These are phyloP conservation scores for Oreotragus oreotragus DNA, from an alignment of 2,113 vertebrate genomes.

Conservation along the genomic window DNA sequence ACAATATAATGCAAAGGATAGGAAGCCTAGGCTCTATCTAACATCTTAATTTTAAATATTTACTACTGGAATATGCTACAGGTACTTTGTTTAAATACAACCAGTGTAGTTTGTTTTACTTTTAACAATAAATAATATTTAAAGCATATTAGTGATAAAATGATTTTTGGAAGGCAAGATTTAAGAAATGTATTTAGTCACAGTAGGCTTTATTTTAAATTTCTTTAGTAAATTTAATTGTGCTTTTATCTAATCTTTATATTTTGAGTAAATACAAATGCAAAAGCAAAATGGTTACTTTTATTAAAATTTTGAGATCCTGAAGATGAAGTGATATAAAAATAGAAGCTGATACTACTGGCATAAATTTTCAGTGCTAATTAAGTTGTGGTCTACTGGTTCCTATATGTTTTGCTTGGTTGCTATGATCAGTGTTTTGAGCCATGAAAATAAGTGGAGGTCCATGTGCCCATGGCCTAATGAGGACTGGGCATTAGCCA, in stretches of 20 bases:
- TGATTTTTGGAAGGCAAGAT: neutral
- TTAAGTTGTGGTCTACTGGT: slow-evolving; percentile 48
- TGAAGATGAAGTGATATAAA: slow-evolving; percentile 34
- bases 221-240: neutral
- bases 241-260: neutral
- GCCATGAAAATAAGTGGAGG: slow-evolving; percentile 19
- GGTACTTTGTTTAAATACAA: neutral
- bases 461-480: slow-evolving; percentile 30
- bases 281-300: slow-evolving; percentile 10
- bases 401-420: slow-evolving; percentile 53
- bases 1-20: neutral
- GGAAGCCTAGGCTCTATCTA: neutral
- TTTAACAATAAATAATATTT: neutral
- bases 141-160: neutral
- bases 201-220: neutral
- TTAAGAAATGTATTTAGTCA: neutral
- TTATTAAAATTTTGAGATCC: slow-evolving; percentile 8
- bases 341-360: slow-evolving; percentile 33
- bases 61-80: neutral
- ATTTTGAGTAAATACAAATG: slow-evolving; percentile 6
- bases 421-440: slow-evolving; percentile 1
- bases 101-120: neutral
- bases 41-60: neutral
- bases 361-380: slow-evolving; percentile 48
- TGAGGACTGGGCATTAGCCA: slow-evolving; percentile 37